Percentiles rank a stretch among this genome's conserved stretches.
Evolutionary conservation across 2,888 invertebrate genomes (phyloP).

Genomic region (Saturnia pavonia): DNA sequence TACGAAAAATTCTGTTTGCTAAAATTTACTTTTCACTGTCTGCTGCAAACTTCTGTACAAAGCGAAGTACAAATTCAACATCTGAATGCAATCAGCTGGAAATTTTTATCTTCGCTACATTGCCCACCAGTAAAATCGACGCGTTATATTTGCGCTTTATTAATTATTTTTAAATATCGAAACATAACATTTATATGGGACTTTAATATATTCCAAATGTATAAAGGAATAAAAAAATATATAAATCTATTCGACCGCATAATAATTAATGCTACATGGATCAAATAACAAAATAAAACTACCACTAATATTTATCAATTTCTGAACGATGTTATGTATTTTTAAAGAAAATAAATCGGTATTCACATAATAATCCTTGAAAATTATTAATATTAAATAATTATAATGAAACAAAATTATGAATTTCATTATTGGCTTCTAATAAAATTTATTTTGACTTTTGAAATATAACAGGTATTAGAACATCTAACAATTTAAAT

Average conservation of each 20-base stretch:
- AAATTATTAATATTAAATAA: too few relatives aligned
- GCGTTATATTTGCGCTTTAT: slow-evolving; percentile 1
- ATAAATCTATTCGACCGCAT: neutral
- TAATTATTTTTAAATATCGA: neutral
- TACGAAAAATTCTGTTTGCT: slow-evolving; percentile 44
- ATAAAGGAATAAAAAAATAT: slow-evolving; percentile 1
- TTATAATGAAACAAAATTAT: too few relatives aligned
- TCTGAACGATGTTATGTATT: neutral
- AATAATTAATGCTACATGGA: neutral
- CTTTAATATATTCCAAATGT: slow-evolving; percentile 8
- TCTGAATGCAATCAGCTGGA: slow-evolving; percentile 48
- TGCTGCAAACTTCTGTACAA: slow-evolving; percentile 37
- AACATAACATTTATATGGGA: neutral
- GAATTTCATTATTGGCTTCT: too few relatives aligned
- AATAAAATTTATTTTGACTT: too few relatives aligned
- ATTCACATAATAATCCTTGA: neutral
- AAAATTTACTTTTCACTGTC: slow-evolving; percentile 36
- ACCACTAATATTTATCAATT: neutral
- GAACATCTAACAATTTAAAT: too few relatives aligned
- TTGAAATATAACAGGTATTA: too few relatives aligned
- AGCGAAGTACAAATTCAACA: slow-evolving; percentile 45
- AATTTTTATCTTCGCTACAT: slow-evolving; percentile 34
- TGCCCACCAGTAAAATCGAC: slow-evolving; percentile 13
- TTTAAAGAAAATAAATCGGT: neutral
- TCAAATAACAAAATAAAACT: neutral